phyloP scores from a whole-genome alignment of 2,888 invertebrate species.

The Rhodophaea formosa region DNA sequence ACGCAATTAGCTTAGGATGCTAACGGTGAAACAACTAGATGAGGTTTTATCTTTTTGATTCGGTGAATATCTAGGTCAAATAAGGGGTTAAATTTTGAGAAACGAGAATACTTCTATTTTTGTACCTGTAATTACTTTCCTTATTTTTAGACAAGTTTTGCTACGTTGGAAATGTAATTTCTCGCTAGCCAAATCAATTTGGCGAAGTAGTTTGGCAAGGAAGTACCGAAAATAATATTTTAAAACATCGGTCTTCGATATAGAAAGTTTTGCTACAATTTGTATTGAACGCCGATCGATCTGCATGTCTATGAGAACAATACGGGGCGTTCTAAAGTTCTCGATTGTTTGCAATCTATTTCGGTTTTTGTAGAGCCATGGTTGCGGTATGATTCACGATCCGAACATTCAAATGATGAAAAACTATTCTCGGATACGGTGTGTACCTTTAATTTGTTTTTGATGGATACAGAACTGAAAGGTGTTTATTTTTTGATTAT shows the following conservation, averaged over 20 bases:
- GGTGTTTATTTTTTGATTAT: background rate
- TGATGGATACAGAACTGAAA: background rate
- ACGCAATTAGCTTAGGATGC: no score
- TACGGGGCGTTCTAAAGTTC: background rate
- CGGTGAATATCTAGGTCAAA: no score
- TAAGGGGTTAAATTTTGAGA: no score
- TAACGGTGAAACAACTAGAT: no score
- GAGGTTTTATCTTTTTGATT: no score
- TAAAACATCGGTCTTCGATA: background rate
- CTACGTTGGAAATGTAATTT: no score
- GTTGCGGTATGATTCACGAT: conserved; percentile 9
- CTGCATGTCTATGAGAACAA: background rate
- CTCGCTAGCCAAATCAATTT: no score
- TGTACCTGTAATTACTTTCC: no score
- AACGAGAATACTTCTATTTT: no score
- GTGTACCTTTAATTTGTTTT: conserved; percentile 3
- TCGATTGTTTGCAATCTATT: conserved; percentile 6
- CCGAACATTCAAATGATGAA: conserved; percentile 1
- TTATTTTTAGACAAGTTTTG: no score
- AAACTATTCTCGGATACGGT: conserved; percentile 8
- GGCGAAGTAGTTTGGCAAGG: no score
- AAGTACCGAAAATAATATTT: no score
- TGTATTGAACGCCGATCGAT: background rate
- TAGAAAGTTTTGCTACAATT: background rate
- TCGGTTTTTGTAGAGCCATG: conserved; percentile 8